Percentiles rank a stretch among this genome's conserved stretches.
These are phyloP conservation scores for Orthosia gothica DNA, from an alignment of 2,888 invertebrate genomes.

Conservation along the genomic window DNA sequence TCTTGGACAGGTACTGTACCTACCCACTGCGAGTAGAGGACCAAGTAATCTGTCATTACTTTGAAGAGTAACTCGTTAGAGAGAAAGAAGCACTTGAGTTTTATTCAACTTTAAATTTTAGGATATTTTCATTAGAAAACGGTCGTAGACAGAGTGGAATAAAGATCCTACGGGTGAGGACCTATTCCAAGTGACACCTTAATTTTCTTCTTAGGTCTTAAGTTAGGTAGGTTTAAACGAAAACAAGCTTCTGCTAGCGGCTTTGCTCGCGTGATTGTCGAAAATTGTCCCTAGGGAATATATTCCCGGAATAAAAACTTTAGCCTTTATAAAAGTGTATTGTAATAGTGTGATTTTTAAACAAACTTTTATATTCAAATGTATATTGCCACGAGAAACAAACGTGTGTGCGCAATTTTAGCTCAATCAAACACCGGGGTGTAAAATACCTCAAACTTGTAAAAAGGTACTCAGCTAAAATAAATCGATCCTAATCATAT, in stretches of 20 bases:
- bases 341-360: too few relatives aligned
- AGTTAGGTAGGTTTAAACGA: not conserved
- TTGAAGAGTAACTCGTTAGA: slow-evolving; percentile 18
- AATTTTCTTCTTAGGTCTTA: not conserved
- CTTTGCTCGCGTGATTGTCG: too few relatives aligned
- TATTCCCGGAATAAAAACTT: too few relatives aligned
- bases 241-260: too few relatives aligned
- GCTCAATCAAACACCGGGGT: too few relatives aligned
- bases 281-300: too few relatives aligned
- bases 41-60: slow-evolving; percentile 24
- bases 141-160: not conserved
- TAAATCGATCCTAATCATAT: not conserved
- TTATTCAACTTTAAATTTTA: slow-evolving; percentile 45
- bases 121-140: slow-evolving; percentile 37
- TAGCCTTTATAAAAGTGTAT: too few relatives aligned
- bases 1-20: not conserved
- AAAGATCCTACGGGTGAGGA: not conserved
- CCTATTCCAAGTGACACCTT: slow-evolving; percentile 9
- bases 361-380: too few relatives aligned
- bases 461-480: not conserved
- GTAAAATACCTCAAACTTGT: too few relatives aligned
- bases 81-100: slow-evolving; percentile 14
- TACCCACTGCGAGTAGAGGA: not conserved
- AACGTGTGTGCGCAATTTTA: too few relatives aligned
- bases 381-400: too few relatives aligned